Percentiles rank a stretch among this genome's conserved stretches.
These are phyloP conservation scores for Macroteleia sp. DNA, from an alignment of 2,888 invertebrate genomes.

Conservation along the genomic window DNA sequence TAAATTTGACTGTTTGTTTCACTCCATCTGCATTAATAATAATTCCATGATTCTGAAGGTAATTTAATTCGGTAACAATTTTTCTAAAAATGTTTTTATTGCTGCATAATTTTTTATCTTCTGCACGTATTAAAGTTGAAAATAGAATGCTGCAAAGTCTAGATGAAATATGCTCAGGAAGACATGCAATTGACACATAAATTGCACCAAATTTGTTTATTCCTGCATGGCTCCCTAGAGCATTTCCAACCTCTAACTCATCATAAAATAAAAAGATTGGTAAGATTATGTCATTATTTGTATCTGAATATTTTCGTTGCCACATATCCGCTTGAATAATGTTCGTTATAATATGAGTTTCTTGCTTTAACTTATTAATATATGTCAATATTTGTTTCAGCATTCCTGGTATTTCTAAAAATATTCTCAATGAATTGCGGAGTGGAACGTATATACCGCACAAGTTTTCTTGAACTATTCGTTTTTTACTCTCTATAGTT, in stretches of 20 bases:
- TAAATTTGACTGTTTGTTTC: too few species aligned
- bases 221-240: slow-evolving; percentile 7
- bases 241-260: background rate
- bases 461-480: too few species aligned
- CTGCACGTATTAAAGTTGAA: too few species aligned
- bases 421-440: background rate
- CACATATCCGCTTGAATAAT: background rate
- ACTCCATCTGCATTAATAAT: too few species aligned
- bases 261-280: background rate
- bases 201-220: slow-evolving; percentile 1
- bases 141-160: too few species aligned
- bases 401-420: background rate
- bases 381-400: background rate
- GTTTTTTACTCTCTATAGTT: too few species aligned
- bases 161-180: too few species aligned
- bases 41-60: too few species aligned
- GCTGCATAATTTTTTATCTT: too few species aligned
- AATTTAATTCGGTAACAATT: too few species aligned
- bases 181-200: background rate
- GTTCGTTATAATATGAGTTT: background rate
- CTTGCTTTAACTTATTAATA: background rate
- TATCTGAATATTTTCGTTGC: background rate
- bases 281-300: background rate
- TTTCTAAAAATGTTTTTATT: too few species aligned
- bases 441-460: too few species aligned